Conservation (phyloP, 2,113 vertebrate species). For the Eclectus roratus region DNA sequence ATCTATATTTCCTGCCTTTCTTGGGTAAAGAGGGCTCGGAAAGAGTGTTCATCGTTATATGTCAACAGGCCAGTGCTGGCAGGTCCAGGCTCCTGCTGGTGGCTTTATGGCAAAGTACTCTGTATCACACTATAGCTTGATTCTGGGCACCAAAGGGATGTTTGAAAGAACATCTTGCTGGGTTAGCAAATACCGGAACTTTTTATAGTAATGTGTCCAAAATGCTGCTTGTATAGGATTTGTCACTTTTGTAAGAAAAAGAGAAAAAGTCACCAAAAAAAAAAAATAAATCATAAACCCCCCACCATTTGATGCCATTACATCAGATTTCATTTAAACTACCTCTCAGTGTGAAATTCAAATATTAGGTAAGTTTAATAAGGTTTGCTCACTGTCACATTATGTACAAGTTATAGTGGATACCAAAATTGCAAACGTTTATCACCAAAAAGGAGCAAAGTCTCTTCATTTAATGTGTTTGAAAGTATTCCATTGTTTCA, state of each 20-base stretch:
- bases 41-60: not conserved
- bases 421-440: conserved; percentile 71
- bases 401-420: conserved; percentile 44
- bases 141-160: not conserved
- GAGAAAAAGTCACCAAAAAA: conserved; percentile 12
- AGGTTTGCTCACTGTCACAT: conserved; percentile 50
- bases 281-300: not conserved
- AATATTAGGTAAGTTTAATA: conserved; percentile 36
- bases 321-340: conserved; percentile 74
- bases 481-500: conserved; percentile 35
- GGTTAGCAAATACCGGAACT: conserved; percentile 40
- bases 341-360: conserved; percentile 76
- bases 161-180: conserved; percentile 31
- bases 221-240: conserved; percentile 72
- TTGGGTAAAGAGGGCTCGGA: not conserved
- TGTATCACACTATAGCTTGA: conserved; percentile 8
- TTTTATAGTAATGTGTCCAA: conserved; percentile 59
- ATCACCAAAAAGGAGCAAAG: conserved; percentile 56
- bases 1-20: not conserved
- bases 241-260: conserved; percentile 71
- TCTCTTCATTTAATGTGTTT: not conserved
- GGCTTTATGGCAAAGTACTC: not conserved
- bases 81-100: conserved; percentile 15
- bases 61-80: conserved; percentile 32
- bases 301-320: conserved; percentile 29